Base-by-base conservation (phyloP, 2,797 vertebrate genomes). In the Hippopotamyrus pictus region DNA sequence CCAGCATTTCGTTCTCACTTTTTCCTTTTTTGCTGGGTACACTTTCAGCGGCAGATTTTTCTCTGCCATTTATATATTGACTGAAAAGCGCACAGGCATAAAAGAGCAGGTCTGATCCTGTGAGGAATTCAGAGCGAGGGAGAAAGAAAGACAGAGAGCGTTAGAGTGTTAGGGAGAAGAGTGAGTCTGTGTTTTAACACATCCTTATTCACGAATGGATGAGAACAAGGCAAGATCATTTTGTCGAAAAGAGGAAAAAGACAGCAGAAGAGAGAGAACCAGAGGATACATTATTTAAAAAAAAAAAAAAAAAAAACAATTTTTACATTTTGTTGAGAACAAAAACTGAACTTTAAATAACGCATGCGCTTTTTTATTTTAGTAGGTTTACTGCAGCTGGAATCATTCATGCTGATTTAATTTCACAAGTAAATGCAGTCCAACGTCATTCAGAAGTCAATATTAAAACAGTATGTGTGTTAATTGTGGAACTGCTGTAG, bases 81-180 rank as follows among this genome's bases (percentile, higher is more conserved):
- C 93, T 93, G 91, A 93, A 92, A 95, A 91, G 84, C 92, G 94
- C 92, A 90, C 91, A 91, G 93, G 95, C 95, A 93, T 95, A 88
- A 93, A 95, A 95, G 93, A 95, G 94, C 96, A 96, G 95, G 95
- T 95, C 96, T 95, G 94, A 96, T 96, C 96, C 95, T 96, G 96
- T 95, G 94, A 93, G 95, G 96, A 97, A 96, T 96, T 96, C 92
- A 93, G 90, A 91, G 8, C 83, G 90, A 89, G 90, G 33, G 33
- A 25, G 50, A 88, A 50, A 51, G 50, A 51, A 25, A 33, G 14
- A 76, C 14, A 41, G 69, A 6, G 4, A 76, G 33, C 8, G 87
- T 48, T 41, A 7, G 59, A 25, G 85, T 57, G 53, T 54, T 29
- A 87, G 88, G 44, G 82, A 59, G 62, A 48, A 46, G 22, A 48